Evolutionary conservation across 2,797 vertebrate genomes (phyloP).

Genomic region (Selene dorsalis): DNA sequence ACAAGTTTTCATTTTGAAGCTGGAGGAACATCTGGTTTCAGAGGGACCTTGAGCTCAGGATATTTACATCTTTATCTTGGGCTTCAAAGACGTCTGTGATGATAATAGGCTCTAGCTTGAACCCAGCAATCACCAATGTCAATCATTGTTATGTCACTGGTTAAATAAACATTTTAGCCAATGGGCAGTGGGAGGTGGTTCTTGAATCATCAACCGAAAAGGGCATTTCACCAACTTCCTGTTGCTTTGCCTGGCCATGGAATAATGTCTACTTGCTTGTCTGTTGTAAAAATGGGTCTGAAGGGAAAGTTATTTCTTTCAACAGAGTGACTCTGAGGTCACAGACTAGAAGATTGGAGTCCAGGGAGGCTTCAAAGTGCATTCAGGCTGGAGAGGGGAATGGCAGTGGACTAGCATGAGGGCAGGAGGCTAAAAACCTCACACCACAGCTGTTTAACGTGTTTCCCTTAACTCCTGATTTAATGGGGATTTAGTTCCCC

Average conservation of each 20-base stretch:
- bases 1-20: constrained; percentile 45
- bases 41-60: constrained; percentile 56
- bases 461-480: constrained; percentile 30
- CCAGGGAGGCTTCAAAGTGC: constrained; percentile 24
- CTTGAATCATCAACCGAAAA: constrained; percentile 56
- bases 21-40: constrained; percentile 68
- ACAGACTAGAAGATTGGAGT: constrained; percentile 15
- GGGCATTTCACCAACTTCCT: constrained; percentile 54
- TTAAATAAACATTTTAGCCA: constrained; percentile 61
- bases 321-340: constrained; percentile 49
- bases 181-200: constrained; percentile 31
- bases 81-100: constrained; percentile 66
- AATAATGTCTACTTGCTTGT: constrained; percentile 48
- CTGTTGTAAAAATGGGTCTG: constrained; percentile 37
- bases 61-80: constrained; percentile 62
- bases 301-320: constrained; percentile 61
- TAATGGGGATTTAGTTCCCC: constrained; percentile 57
- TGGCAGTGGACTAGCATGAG: constrained; percentile 5
- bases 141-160: constrained; percentile 44
- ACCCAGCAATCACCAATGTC: constrained; percentile 45
- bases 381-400: constrained; percentile 11
- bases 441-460: constrained; percentile 54
- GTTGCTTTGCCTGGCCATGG: constrained; percentile 30
- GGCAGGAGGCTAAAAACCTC: constrained; percentile 35
- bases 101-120: constrained; percentile 56